These are phyloP conservation scores for Drosophila siamana DNA, from an alignment of 2,888 invertebrate genomes.

Conservation along the genomic window DNA sequence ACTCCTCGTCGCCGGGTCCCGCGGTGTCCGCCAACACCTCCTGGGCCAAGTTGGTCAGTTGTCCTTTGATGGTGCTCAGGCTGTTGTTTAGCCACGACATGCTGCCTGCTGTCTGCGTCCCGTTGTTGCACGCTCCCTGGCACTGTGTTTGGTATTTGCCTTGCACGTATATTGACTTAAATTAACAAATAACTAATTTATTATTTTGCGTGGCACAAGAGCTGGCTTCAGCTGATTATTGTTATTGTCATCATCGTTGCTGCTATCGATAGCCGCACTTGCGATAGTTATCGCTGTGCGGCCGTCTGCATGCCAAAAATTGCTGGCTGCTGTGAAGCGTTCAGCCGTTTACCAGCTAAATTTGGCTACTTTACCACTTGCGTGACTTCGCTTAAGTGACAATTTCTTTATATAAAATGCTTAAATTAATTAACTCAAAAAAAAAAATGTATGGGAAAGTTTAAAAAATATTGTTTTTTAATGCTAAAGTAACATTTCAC, in stretches of 20 bases:
- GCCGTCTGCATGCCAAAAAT: conserved; percentile 1
- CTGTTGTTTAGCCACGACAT: conserved; percentile 90
- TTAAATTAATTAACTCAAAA: no score
- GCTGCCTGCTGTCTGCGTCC: conserved; percentile 45
- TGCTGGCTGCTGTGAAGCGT: not conserved
- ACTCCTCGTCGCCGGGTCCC: conserved; percentile 84
- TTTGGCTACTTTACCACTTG: not conserved
- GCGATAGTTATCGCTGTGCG: conserved; percentile 38
- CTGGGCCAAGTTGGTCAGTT: conserved; percentile 94
- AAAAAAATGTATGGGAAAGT: no score
- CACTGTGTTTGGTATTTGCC: conserved; percentile 15
- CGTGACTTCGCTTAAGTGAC: no score
- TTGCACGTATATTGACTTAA: conserved; percentile 34
- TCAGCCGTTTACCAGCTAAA: not conserved
- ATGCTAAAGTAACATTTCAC: no score
- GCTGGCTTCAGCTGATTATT: conserved; percentile 72
- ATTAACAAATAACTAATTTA: conserved; percentile 56
- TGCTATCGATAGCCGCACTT: conserved; percentile 40
- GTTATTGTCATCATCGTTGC: conserved; percentile 68
- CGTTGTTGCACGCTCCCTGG: conserved; percentile 20
- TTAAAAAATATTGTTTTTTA: no score
- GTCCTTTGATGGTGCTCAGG: conserved; percentile 90
- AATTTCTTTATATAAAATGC: no score
- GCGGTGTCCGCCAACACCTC: conserved; percentile 94
- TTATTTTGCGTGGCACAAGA: conserved; percentile 80